Base-by-base conservation (phyloP, 2,113 vertebrate genomes). In the Empidonax alnorum region DNA sequence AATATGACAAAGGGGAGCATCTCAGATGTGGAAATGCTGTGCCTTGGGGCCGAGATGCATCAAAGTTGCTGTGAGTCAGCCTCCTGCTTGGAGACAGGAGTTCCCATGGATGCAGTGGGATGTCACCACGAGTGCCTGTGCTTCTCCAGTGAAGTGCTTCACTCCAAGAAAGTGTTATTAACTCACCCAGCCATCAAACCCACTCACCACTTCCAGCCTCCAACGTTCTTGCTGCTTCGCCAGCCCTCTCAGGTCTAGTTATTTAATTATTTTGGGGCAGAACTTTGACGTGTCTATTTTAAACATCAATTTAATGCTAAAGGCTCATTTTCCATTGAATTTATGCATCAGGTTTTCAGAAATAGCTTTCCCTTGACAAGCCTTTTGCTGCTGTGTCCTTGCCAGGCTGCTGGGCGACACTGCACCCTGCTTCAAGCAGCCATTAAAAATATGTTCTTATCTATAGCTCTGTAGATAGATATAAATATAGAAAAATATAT, bases 171-270 rank as follows among this genome's bases (percentile, higher is more conserved):
- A 81, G 39, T 23, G 42, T 31, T 50, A 88, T 58, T 84, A 89
- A 67, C 87, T 94, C 58, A 47, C 65, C 68, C 61, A 88, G 89
- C 75, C 66, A 42, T 74, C 75, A 83, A 93, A 78, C 92, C 85
- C 68, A 77, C 89, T 87, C 59, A 9, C 24, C 12, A 4, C 67
- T 91, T 68, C 25, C 21, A 87, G 71, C 46, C 58, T 11, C 2
- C 39, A 2, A 46, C 28, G 3, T 77, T 83, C 63, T 53, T 28
- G n/a, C 58, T 93, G 61, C 53, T 41, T 92, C 76, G n/a, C 19
- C 46, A 30, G 7, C 27, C 20, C 50, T 79, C 15, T 56, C 41
- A 31, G 47, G 47, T 74, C 59, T 35, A 35, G 47, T 85, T 66
- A 30, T 41, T 80, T 67, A 4, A 3, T 25, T 66, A 46, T 46